Conservation (phyloP, 2,113 vertebrate genomes). For the Vulpes ferrilata region DNA sequence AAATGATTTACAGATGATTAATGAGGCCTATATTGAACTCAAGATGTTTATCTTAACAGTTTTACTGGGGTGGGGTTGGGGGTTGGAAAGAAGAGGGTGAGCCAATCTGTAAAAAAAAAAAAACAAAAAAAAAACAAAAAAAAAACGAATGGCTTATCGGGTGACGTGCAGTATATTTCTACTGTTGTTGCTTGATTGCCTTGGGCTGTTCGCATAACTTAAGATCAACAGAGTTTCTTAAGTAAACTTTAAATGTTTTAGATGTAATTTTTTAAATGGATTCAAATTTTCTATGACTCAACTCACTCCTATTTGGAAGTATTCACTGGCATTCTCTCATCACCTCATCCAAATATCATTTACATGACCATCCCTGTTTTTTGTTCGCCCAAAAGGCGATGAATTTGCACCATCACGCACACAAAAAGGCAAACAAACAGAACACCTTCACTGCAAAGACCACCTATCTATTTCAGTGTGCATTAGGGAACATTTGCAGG, state of each 20-base stretch:
- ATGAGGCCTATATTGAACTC: constrained; percentile 78
- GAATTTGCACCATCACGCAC: constrained; percentile 84
- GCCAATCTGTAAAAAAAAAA: constrained; percentile 78
- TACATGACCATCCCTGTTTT: constrained; percentile 75
- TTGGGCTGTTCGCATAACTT: constrained; percentile 76
- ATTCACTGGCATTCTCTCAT: constrained; percentile 77
- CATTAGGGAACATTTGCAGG: constrained; percentile 88
- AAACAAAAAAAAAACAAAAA: constrained; percentile 81
- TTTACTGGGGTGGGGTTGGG: constrained; percentile 67
- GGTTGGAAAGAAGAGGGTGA: constrained; percentile 77
- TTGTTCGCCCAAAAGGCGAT: constrained; percentile 77
- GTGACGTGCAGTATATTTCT: constrained; percentile 69
- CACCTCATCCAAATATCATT: constrained; percentile 72
- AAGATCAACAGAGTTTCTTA: constrained; percentile 81
- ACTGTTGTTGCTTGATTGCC: constrained; percentile 79
- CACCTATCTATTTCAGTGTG: constrained; percentile 84
- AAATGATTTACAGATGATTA: constrained; percentile 78
- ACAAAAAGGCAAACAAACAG: constrained; percentile 74
- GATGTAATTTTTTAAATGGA: constrained; percentile 73
- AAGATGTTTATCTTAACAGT: constrained; percentile 74
- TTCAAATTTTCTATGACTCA: constrained; percentile 68
- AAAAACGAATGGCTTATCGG: constrained; percentile 85
- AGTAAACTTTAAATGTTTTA: constrained; percentile 73
- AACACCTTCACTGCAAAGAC: constrained; percentile 84
- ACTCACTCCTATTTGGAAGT: constrained; percentile 70